Conservation (phyloP, 2,888 invertebrate genomes). For the Acleris sparsana region DNA sequence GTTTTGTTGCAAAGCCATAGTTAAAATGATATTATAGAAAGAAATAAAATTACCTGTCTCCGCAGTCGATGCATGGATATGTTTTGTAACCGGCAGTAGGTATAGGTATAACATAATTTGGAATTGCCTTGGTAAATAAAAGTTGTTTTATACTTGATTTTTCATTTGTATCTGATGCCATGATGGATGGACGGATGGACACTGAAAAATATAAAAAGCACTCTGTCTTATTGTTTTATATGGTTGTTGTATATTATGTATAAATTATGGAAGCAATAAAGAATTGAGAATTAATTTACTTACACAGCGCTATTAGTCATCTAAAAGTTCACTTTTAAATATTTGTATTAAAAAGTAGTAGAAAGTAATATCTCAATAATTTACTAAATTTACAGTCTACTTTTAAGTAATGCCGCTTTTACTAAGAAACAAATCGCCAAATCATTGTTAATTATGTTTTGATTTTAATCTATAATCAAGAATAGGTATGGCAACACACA, state of each 20-base stretch:
- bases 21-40: neutral
- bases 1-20: too few relatives aligned
- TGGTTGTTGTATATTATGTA: too few relatives aligned
- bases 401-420: neutral
- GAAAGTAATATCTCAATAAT: too few relatives aligned
- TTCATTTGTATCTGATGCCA: constrained; percentile 51
- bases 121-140: constrained; percentile 69
- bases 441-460: too few relatives aligned
- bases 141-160: constrained; percentile 68
- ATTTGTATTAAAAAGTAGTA: too few relatives aligned
- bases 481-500: constrained; percentile 28
- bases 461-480: neutral
- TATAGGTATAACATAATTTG: constrained; percentile 62
- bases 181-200: constrained; percentile 18
- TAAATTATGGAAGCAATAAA: too few relatives aligned
- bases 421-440: too few relatives aligned
- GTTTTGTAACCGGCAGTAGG: constrained; percentile 65
- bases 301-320: too few relatives aligned
- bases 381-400: neutral
- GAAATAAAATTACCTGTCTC: constrained; percentile 72
- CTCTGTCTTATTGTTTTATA: neutral
- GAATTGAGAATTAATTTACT: too few relatives aligned
- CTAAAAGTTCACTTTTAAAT: too few relatives aligned
- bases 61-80: constrained; percentile 80
- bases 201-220: neutral